Base-by-base conservation (phyloP, 2,888 invertebrate species). In the Linnaemya tessellans region DNA sequence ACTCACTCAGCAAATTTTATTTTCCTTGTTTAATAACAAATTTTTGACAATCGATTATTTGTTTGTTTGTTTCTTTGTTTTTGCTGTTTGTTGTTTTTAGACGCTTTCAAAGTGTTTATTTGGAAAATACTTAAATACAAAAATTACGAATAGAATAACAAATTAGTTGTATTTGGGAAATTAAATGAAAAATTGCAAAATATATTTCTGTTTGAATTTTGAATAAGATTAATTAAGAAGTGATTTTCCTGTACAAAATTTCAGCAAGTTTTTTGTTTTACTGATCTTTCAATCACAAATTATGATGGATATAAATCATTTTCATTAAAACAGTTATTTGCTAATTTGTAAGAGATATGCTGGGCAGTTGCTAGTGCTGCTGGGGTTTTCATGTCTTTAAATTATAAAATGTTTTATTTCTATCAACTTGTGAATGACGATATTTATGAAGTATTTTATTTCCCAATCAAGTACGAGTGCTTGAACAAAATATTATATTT, bases 31-130 rank as follows among this genome's bases (percentile, higher is more conserved):
- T 54, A 15, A 11, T 30, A 43, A 35, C n/a, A 20, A 20, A 11
- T 46, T 56, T 58, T 73, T 65, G 80, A 80, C 65, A 80, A n/a
- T n/a, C n/a, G n/a, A n/a, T n/a, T n/a, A n/a, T 73, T 30, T 71
- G 46, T 18, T 73, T 73, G 58, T 73, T 80, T 80, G 56, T 73
- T 49, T 80, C 56, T 80, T 18, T 2, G 1, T 41, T 1, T 41
- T 41, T 41, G 10, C 8, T 64, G n/a, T 11, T 25, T 56, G 49
- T 49, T 70, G 4, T 15, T 70, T 41, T 38, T 51, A 56, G 30
- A 25, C 20, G 38, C 60, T 46, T 30, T 51, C 10, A 38, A 25
- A 38, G 13, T 58, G 58, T 51, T 80, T 80, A 67, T 73, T 73
- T 73, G 25, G 65, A 65, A 80, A 80, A 64, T 56, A 71, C 64